Evolutionary conservation across 2,113 vertebrate species (phyloP), one percentile per base, ranked within the genome.

Genomic region (Tinamus guttatus): DNA sequence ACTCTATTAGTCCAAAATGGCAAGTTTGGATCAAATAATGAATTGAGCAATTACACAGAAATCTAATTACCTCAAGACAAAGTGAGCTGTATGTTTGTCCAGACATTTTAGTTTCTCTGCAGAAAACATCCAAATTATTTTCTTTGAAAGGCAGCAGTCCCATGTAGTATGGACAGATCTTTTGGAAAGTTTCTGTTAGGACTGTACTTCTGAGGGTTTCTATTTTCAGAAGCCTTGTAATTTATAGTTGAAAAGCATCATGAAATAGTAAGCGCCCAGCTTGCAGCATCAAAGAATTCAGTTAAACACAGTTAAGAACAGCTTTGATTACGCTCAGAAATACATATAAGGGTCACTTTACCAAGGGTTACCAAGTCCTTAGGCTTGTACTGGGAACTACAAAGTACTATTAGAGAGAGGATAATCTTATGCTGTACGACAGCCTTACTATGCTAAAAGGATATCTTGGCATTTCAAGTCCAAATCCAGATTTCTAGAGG

Each of bases 21-120:
- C 56, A 94, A 77, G 80, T 87, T 92, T 63, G 51, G 41, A 90
- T 76, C 32, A 51, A 93, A 63, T 79, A 80, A 65, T 62, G 67
- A 93, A 84, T 58, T 38, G 16, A 80, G n/a, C 36, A 87, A 71
- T 64, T 67, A 89, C 1, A 1, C 32, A 73, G 40, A 59, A 91
- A 92, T 10, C 38, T 69, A 83, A 85, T n/a, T 76, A 27, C 17
- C 52, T 20, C 8, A 52, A 80, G 43, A 36, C 19, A 71, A 3
- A 19, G 63, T 22, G 68, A 74, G 70, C 27, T 88, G 56, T 18
- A 67, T 45, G 41, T 45, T 68, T 45, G 7, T 68, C 41, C 32
- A 67, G 43, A 68, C 32, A 68, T 32, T 68, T 30, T n/a, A 32
- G 28, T 21, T 32, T 45, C 41, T 43, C 41, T 32, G 14, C 65